A percentile compares a stretch with the other conserved stretches of the same genome.
Evolutionary conservation across 2,797 vertebrate genomes (phyloP).

Genomic region (Alectoris magna): DNA sequence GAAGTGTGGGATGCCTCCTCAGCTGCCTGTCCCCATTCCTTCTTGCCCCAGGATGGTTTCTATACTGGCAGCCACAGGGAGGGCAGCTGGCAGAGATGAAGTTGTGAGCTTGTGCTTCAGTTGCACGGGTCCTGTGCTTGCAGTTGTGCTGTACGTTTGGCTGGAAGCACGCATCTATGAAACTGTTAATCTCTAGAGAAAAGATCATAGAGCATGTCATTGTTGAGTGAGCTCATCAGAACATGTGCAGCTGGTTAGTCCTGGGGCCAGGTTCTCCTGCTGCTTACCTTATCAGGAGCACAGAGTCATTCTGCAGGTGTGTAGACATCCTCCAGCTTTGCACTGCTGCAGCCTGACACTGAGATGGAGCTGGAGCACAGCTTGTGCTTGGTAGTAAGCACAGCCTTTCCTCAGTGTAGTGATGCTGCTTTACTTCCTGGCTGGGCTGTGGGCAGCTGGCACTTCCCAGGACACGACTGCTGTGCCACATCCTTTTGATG

Average conservation of each 20-base stretch:
- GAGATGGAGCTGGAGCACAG: not conserved
- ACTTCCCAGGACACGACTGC: accelerated
- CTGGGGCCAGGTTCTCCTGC: not conserved
- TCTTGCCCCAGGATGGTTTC: not conserved
- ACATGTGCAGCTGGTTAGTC: not conserved
- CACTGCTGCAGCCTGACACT: not conserved
- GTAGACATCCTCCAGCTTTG: not conserved
- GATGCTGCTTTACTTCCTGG: not conserved
- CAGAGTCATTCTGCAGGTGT: not conserved
- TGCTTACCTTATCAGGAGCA: not conserved
- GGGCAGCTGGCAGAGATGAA: not conserved
- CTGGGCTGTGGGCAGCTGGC: accelerated
- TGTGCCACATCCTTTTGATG: accelerated
- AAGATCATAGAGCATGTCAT: not conserved
- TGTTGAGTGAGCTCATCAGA: not conserved
- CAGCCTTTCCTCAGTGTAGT: not conserved
- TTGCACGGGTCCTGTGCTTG: not conserved
- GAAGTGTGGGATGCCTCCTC: not conserved
- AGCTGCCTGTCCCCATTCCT: not conserved
- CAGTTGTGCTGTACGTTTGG: not conserved
- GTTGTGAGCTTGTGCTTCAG: not conserved
- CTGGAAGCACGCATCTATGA: not conserved
- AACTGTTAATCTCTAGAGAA: not conserved
- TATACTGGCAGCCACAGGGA: not conserved
- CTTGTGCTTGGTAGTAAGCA: accelerated